These are phyloP conservation scores for Phalera bucephala DNA, from an alignment of 2,888 invertebrate species.

Conservation along the genomic window DNA sequence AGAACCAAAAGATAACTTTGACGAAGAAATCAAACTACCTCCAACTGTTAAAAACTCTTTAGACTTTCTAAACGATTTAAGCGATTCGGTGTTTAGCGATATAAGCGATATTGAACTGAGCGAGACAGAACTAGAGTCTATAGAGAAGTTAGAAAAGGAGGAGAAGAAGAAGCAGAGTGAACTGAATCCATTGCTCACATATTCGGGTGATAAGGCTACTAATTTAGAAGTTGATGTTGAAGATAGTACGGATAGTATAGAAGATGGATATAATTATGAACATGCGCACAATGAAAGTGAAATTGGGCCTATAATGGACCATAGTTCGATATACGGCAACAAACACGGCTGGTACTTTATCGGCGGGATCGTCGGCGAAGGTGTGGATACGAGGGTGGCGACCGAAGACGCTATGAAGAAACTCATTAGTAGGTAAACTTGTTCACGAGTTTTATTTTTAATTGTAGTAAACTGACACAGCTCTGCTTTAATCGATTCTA, in stretches of 20 bases:
- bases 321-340: constrained; percentile 85
- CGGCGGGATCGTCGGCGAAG: constrained; percentile 89
- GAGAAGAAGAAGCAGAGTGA: constrained; percentile 70
- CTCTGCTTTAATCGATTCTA: constrained; percentile 1
- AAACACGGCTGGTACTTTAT: constrained; percentile 93
- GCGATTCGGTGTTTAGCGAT: constrained; percentile 85
- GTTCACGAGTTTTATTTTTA: constrained; percentile 53
- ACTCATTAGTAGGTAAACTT: constrained; percentile 90
- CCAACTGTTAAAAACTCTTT: constrained; percentile 81
- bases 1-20: constrained; percentile 84
- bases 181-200: constrained; percentile 68
- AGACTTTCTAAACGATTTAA: constrained; percentile 84
- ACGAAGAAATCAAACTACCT: constrained; percentile 62
- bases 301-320: constrained; percentile 83
- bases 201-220: constrained; percentile 51
- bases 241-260: constrained; percentile 54
- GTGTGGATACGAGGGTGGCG: constrained; percentile 84
- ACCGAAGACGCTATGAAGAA: constrained; percentile 88
- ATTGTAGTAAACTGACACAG: constrained; percentile 28
- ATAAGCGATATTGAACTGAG: constrained; percentile 85
- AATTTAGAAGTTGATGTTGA: constrained; percentile 47
- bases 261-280: constrained; percentile 68
- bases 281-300: constrained; percentile 76
- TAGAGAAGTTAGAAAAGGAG: constrained; percentile 78
- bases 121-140: constrained; percentile 84